Percentiles rank a stretch among this genome's conserved stretches.
Conservation (phyloP, 2,888 invertebrate genomes). For the Apoderus coryli region DNA sequence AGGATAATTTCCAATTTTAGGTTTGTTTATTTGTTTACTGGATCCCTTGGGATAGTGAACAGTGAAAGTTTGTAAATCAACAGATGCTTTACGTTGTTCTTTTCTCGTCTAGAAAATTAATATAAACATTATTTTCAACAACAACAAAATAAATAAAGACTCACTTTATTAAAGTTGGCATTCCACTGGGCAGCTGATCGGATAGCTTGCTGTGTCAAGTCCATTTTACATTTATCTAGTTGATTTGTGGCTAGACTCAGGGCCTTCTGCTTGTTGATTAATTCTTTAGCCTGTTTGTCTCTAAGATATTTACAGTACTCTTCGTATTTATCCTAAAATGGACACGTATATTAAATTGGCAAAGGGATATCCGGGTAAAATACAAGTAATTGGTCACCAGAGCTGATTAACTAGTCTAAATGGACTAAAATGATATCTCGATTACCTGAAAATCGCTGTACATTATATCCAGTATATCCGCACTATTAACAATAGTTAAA, state of each 20-base stretch:
- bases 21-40: conserved; percentile 31
- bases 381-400: not conserved
- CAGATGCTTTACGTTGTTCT: conserved; percentile 66
- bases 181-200: conserved; percentile 85
- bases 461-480: conserved; percentile 93
- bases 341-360: not conserved
- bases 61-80: conserved; percentile 85
- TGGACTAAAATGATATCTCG: not conserved
- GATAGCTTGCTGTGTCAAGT: conserved; percentile 68
- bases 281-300: conserved; percentile 53
- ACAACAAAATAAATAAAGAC: no score
- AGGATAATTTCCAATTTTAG: conserved; percentile 63
- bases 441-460: conserved; percentile 69
- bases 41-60: conserved; percentile 59
- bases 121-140: no score
- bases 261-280: conserved; percentile 51
- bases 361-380: not conserved
- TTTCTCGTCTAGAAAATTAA: conserved; percentile 40
- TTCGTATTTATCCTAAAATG: conserved; percentile 62
- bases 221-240: conserved; percentile 39
- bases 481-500: conserved; percentile 78
- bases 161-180: conserved; percentile 62
- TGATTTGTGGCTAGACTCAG: conserved; percentile 39
- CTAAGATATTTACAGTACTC: conserved; percentile 67
- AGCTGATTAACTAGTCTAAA: not conserved